Conservation (phyloP, 2,113 vertebrate genomes). For the Tragulus kanchil region DNA sequence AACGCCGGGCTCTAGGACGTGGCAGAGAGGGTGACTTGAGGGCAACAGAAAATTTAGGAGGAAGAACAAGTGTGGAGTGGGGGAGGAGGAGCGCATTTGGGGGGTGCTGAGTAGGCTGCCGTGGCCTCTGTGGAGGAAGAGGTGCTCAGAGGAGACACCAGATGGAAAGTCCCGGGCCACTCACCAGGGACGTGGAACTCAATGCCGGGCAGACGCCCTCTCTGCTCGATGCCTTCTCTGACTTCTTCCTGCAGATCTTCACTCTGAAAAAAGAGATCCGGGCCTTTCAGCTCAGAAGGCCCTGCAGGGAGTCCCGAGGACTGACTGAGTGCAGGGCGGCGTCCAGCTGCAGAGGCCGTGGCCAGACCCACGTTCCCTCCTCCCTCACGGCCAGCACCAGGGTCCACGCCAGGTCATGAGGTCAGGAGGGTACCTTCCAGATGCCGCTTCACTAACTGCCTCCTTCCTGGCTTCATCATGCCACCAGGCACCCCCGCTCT, state of each 20-base stretch:
- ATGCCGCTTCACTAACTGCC: rapidly evolving
- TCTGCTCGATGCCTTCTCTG: rapidly evolving
- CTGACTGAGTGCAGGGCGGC: rapidly evolving
- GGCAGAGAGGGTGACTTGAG: not conserved
- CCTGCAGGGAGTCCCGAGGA: not conserved
- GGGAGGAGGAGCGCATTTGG: not conserved
- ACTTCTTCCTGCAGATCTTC: not conserved
- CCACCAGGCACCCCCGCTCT: not conserved
- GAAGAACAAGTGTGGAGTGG: not conserved
- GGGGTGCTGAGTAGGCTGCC: not conserved
- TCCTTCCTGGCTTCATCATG: too few relatives aligned
- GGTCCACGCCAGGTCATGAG: rapidly evolving
- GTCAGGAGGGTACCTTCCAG: not conserved
- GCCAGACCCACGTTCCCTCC: not conserved
- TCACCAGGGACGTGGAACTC: not conserved
- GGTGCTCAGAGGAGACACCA: not conserved
- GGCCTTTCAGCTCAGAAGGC: not conserved
- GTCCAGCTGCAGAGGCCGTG: not conserved
- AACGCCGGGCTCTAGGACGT: not conserved
- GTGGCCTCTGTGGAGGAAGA: not conserved
- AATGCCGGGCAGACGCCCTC: rapidly evolving
- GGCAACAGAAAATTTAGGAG: not conserved
- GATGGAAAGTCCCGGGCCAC: rapidly evolving
- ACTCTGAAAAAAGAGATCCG: slow-evolving; percentile 15
- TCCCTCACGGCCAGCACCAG: rapidly evolving